Percentiles rank a stretch among this genome's conserved stretches.
phyloP scores from a whole-genome alignment of 2,113 vertebrate genomes.

The Emydura subglobosa region DNA sequence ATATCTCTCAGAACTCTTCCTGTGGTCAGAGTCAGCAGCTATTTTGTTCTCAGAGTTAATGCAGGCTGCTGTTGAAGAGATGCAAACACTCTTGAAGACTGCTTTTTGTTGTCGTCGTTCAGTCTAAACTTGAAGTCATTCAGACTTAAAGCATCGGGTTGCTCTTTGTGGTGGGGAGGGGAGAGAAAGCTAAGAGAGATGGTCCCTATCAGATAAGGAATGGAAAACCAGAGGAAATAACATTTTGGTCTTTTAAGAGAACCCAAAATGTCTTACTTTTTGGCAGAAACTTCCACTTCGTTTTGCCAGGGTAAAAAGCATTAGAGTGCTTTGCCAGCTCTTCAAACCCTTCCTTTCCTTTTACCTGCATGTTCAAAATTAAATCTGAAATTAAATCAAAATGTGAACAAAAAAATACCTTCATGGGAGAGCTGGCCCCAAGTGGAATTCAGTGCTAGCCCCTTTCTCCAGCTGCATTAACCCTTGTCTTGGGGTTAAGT shows the following conservation, averaged over 20 bases:
- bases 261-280: slow-evolving; percentile 28
- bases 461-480: background rate
- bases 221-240: slow-evolving; percentile 48
- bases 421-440: background rate
- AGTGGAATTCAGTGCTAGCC: background rate
- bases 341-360: background rate
- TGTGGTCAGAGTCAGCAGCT: slow-evolving; percentile 9
- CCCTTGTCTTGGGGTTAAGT: slow-evolving; percentile 36
- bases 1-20: slow-evolving; percentile 15
- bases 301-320: slow-evolving; percentile 50
- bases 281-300: slow-evolving; percentile 36
- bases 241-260: slow-evolving; percentile 55
- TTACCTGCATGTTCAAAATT: slow-evolving; percentile 10
- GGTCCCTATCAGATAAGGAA: slow-evolving; percentile 24
- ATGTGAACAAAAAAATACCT: slow-evolving; percentile 5
- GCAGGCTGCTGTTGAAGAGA: slow-evolving; percentile 32
- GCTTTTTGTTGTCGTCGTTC: slow-evolving; percentile 26
- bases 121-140: slow-evolving; percentile 28
- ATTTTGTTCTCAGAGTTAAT: slow-evolving; percentile 14
- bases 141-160: slow-evolving; percentile 35
- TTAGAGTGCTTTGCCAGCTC: slow-evolving; percentile 6
- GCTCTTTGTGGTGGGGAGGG: background rate
- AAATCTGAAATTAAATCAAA: background rate
- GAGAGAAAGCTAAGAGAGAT: slow-evolving; percentile 26
- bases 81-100: slow-evolving; percentile 21